Evolutionary conservation across 2,113 vertebrate genomes (phyloP).

Genomic region (Halichoeres trimaculatus): DNA sequence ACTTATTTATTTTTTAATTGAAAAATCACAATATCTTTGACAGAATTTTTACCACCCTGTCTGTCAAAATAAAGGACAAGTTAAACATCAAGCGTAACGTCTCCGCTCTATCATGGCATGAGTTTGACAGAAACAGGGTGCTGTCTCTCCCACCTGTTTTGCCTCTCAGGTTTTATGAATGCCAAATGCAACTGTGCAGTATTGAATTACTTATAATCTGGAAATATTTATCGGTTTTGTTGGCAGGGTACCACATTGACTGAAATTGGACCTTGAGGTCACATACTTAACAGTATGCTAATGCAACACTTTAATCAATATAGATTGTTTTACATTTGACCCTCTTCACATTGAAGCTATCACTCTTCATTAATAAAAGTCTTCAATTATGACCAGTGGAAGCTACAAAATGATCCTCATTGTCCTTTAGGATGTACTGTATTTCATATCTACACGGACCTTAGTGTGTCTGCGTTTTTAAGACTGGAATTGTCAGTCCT

Average conservation of each 20-base stretch:
- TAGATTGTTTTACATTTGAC: constrained; percentile 37
- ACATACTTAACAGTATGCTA: constrained; percentile 20
- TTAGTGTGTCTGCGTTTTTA: not conserved
- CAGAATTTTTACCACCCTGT: too few relatives aligned
- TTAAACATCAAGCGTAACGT: too few relatives aligned
- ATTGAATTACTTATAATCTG: not conserved
- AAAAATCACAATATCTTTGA: too few relatives aligned
- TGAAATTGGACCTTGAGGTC: constrained; percentile 20
- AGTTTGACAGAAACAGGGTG: too few relatives aligned
- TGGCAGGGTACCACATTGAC: not conserved
- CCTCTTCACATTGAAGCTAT: constrained; percentile 25
- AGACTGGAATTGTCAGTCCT: not conserved
- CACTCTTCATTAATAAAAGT: constrained; percentile 29
- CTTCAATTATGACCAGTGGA: constrained; percentile 30
- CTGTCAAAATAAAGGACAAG: too few relatives aligned
- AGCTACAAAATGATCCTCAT: not conserved
- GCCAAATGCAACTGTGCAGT: not conserved
- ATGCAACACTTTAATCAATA: constrained; percentile 46
- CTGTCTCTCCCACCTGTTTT: too few relatives aligned
- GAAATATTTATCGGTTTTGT: not conserved
- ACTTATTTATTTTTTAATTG: too few relatives aligned
- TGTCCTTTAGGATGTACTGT: not conserved
- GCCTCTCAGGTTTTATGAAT: too few relatives aligned
- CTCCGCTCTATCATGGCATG: too few relatives aligned
- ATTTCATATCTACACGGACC: not conserved